Evolutionary conservation across 2,797 vertebrate genomes (phyloP).

Genomic region (Eulemur rubriventer): DNA sequence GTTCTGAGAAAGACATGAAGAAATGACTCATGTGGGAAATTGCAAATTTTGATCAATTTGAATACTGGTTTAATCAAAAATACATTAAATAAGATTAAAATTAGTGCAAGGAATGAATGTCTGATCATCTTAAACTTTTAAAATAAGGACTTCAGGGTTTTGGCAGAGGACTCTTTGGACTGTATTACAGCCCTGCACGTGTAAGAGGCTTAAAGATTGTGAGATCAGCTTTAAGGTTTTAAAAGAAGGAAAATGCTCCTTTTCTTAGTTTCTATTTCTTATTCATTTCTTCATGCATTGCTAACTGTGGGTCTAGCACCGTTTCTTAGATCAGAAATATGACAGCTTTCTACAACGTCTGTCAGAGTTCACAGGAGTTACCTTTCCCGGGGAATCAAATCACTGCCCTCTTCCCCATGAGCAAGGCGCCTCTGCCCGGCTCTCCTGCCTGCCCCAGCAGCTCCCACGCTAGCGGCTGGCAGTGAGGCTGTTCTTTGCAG

Average conservation of each 20-base stretch:
- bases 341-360: background rate
- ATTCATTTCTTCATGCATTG: background rate
- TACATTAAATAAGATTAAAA: background rate
- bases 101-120: background rate
- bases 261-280: background rate
- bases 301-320: background rate
- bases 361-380: background rate
- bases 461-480: no score
- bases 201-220: background rate
- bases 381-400: background rate
- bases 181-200: accelerated
- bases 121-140: background rate
- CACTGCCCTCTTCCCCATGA: background rate
- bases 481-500: background rate
- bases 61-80: conserved; percentile 38
- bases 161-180: background rate
- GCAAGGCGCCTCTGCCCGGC: background rate
- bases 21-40: background rate
- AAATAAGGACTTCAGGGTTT: background rate
- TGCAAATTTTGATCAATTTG: conserved; percentile 30
- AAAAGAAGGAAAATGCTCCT: background rate
- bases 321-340: background rate
- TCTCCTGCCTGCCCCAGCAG: no score
- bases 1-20: background rate
- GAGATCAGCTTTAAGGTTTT: background rate